A percentile compares a stretch with the other conserved stretches of the same genome.
Evolutionary conservation across 2,888 invertebrate species (phyloP).

Genomic region (Apotomis turbidana): DNA sequence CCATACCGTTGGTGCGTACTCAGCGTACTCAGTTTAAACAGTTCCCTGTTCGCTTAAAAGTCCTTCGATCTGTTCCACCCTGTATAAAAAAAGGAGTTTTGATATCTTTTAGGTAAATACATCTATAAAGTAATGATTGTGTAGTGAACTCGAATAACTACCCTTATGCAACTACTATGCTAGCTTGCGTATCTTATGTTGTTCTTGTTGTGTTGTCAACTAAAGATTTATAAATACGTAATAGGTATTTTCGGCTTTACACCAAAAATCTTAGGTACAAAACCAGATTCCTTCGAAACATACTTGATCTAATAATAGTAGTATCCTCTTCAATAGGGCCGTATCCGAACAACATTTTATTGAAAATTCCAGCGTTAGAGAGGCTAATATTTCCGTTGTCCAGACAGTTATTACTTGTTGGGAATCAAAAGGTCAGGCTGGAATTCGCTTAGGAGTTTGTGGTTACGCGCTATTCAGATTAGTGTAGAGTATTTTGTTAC

Average conservation of each 20-base stretch:
- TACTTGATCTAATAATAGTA: conserved; percentile 2
- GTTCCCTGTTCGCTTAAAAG: too few species aligned
- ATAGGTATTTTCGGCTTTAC: background rate
- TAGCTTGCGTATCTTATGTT: too few species aligned
- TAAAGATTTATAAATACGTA: too few species aligned
- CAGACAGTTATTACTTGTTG: conserved; percentile 27
- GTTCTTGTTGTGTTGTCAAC: too few species aligned
- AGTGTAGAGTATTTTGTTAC: background rate
- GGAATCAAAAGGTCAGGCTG: conserved; percentile 20
- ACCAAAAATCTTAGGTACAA: background rate
- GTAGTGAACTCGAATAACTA: too few species aligned
- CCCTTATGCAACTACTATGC: too few species aligned
- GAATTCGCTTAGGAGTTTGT: conserved; percentile 23
- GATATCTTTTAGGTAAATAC: too few species aligned
- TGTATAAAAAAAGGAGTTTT: too few species aligned
- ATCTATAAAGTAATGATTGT: too few species aligned
- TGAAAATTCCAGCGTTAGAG: conserved; percentile 33
- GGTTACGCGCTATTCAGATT: background rate
- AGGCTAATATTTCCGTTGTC: conserved; percentile 32
- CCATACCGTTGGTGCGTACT: too few species aligned
- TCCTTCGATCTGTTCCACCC: too few species aligned
- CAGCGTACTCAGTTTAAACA: too few species aligned
- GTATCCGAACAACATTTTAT: conserved; percentile 27
- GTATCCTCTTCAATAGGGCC: conserved; percentile 14
- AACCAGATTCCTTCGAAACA: conserved; percentile 7